These are phyloP conservation scores for Adelphocoris suturalis DNA, from an alignment of 2,888 invertebrate genomes.

Conservation along the genomic window DNA sequence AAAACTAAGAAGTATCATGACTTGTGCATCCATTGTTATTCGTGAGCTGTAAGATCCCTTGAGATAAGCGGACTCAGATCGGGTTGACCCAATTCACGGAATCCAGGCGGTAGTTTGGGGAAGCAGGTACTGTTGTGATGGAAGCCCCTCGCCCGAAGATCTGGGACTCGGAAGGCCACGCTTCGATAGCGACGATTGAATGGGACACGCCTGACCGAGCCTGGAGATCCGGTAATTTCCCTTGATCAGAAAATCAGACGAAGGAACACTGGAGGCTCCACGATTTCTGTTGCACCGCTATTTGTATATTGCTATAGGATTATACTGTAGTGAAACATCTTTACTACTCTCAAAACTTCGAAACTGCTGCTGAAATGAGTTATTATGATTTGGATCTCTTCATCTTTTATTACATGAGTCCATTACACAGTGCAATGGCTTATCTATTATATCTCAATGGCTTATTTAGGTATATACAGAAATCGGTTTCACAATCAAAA, in stretches of 20 bases:
- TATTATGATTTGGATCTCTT: too few relatives aligned
- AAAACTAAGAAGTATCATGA: background rate
- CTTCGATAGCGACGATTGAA: slow-evolving; percentile 22
- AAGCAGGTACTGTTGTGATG: slow-evolving; percentile 22
- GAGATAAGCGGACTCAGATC: background rate
- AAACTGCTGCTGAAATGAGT: too few relatives aligned
- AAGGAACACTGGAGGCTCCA: too few relatives aligned
- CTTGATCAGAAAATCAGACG: background rate
- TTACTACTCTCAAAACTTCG: too few relatives aligned
- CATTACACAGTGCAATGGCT: too few relatives aligned
- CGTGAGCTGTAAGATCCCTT: background rate
- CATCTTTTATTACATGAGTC: too few relatives aligned
- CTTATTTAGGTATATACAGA: too few relatives aligned
- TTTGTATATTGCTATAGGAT: too few relatives aligned
- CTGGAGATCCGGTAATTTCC: background rate
- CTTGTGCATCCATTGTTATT: slow-evolving; percentile 24
- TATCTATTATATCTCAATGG: too few relatives aligned
- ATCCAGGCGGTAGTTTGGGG: background rate
- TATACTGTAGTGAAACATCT: too few relatives aligned
- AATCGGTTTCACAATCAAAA: too few relatives aligned
- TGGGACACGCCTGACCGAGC: slow-evolving; percentile 3
- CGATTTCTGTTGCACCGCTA: too few relatives aligned
- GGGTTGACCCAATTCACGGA: slow-evolving; percentile 1
- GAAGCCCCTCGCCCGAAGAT: background rate
- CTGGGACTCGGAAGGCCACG: slow-evolving; percentile 33